Evolutionary conservation across 2,113 vertebrate species (phyloP), one percentile per base, ranked within the genome.

Genomic region (Ivindomyrus marchei): DNA sequence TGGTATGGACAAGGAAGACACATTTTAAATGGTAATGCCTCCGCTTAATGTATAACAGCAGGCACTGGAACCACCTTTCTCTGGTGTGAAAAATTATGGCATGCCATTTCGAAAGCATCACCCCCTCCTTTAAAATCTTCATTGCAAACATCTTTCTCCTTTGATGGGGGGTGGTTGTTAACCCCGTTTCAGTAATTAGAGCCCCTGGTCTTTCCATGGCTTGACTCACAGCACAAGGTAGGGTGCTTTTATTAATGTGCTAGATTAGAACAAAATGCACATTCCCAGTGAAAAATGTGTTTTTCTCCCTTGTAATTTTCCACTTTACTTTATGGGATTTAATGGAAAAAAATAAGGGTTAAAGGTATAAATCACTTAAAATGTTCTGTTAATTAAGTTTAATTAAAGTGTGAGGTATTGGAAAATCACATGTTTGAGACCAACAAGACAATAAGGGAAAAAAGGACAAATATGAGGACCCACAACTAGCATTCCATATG

Each of bases 201-300:
- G n/a, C 46, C 47, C 47, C 85, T 19, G n/a, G 46, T 47, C 19
- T 52, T 52, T n/a, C 85, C 8, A 15, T 87, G 49, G 27, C 50
- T 39, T 21, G n/a, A 87, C 31, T 36, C 15, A 39, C 49, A 56
- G 85, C 50, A 36, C n/a, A 53, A 53, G 27, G 49, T 50, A 87
- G 27, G 47, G 27, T 50, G n/a, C 10, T 52, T 53, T 36, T 31
- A 87, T 87, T 87, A 87, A 56, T 53, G 50, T 56, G 27, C 13
- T 62, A 80, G 42, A 49, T 89, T 89, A 80, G n/a, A 77, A 89
- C 66, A 89, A 77, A 27, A 77, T 89, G 45, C n/a, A n/a, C 27
- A 89, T 80, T 77, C 46, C 45, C 66, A 36, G 45, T 50, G 45
- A 62, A 87, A 50, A 50, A 49, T n/a, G 45, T 56, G 39, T 19